Conservation (phyloP, 2,113 vertebrate species). For the Hymenochirus boettgeri region DNA sequence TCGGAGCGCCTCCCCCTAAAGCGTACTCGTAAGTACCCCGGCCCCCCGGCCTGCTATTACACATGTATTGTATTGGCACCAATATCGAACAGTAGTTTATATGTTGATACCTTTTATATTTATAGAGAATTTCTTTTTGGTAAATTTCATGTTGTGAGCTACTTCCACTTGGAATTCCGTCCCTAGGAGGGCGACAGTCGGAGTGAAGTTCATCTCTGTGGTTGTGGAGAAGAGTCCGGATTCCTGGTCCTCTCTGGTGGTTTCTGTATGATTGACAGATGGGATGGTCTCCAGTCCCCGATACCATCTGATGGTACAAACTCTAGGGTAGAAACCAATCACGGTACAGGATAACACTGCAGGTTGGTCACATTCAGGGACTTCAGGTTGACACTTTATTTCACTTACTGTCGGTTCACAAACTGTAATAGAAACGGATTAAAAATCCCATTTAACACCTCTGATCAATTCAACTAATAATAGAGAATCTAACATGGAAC, state of each 20-base stretch:
- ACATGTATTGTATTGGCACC: no score
- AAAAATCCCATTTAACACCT: no score
- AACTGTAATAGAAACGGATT: constrained; percentile 24
- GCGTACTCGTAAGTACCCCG: no score
- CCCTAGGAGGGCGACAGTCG: not conserved
- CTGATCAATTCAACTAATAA: not conserved
- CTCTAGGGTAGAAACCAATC: constrained; percentile 8
- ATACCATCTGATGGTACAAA: constrained; percentile 21
- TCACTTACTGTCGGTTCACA: constrained; percentile 14
- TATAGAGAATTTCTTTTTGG: not conserved
- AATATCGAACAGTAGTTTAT: no score
- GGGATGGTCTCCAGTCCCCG: not conserved
- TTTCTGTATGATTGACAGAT: not conserved
- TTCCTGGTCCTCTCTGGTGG: not conserved
- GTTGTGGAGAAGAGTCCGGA: constrained; percentile 12
- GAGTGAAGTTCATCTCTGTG: constrained; percentile 1
- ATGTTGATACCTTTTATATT: not conserved
- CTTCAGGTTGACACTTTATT: constrained; percentile 14
- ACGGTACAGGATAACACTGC: constrained; percentile 27
- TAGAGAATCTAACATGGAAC: no score
- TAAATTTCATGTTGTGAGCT: not conserved
- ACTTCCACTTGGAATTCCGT: constrained; percentile 13
- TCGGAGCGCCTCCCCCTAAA: no score
- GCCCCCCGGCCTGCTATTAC: no score
- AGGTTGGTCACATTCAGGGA: constrained; percentile 10